Percentiles rank a stretch among this genome's conserved stretches.
Evolutionary conservation across 2,888 invertebrate species (phyloP).

Genomic region (Ennomos erosarius): DNA sequence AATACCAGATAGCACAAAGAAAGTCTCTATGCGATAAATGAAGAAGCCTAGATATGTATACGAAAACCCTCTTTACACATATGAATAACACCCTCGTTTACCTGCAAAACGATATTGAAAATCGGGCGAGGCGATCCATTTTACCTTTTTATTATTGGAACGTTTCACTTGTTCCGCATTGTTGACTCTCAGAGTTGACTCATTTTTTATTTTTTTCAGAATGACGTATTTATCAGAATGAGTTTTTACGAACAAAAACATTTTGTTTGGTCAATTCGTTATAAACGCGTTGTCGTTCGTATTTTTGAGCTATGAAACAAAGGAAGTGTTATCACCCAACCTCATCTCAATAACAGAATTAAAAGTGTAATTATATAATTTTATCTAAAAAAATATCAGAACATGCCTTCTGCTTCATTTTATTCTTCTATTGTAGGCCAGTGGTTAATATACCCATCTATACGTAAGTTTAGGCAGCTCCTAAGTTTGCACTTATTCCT

Average conservation of each 20-base stretch:
- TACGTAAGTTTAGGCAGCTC: too few relatives aligned
- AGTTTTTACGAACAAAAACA: constrained; percentile 57
- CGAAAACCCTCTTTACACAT: constrained; percentile 63
- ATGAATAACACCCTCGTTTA: constrained; percentile 72
- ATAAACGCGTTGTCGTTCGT: constrained; percentile 46
- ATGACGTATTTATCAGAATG: constrained; percentile 69
- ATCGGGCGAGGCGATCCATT: constrained; percentile 67
- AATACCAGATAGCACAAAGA: constrained; percentile 43
- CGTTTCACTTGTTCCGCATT: constrained; percentile 76
- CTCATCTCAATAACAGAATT: too few relatives aligned
- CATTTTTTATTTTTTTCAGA: constrained; percentile 63
- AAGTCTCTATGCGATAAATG: constrained; percentile 47
- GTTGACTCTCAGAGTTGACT: constrained; percentile 69
- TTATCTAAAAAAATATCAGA: too few relatives aligned
- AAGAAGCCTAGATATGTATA: constrained; percentile 52
- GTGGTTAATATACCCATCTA: too few relatives aligned
- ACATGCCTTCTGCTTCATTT: too few relatives aligned
- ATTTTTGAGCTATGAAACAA: constrained; percentile 57
- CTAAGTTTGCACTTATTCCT: too few relatives aligned
- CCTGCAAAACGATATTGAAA: constrained; percentile 73
- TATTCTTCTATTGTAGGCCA: too few relatives aligned
- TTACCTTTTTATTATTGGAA: constrained; percentile 73
- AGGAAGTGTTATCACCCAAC: constrained; percentile 38
- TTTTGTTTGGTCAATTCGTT: constrained; percentile 52
- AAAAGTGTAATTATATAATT: too few relatives aligned